Base-by-base conservation (phyloP, 2,113 vertebrate genomes). In the Pongo abelii region DNA sequence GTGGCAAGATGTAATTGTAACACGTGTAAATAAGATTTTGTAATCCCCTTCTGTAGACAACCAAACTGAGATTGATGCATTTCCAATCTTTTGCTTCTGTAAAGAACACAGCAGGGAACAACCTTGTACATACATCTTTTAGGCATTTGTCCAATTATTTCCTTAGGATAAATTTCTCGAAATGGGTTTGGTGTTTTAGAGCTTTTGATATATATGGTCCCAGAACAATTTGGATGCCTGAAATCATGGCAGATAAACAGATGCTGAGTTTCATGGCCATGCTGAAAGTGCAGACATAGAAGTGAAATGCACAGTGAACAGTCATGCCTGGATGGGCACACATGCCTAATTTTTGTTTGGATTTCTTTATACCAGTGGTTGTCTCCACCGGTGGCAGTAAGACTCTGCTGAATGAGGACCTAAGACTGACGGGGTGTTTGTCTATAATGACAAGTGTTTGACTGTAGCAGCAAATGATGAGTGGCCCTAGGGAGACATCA, bases 391-490 rank as follows among this genome's bases (percentile, higher is more conserved):
- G 97, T 97, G 95, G 92, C 96, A 92, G 52, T 87, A 97, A 98
- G 98, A 98, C 96, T 97, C 93, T 77, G 98, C 98, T 98, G 98
- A 98, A 98, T 98, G 98, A 98, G 98, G 95, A 97, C 89, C 92
- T 97, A 97, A 98, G 98, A 98, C 94, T 98, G 98, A 98, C 96
- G 52, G 97, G 92, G 95, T 98, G 98, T 98, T 99, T 98, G 98
- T 98, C 97, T 98, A 91, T 98, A 98, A 98, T 99, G 99, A 98
- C 98, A 99, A 98, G 98, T 98, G 98, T 97, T 98, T 98, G 98
- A 98, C 98, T 98, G 95, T 98, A 98, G 96, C 97, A 96, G 98
- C 98, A 98, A 98, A 98, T 98, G 98, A 99, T 99, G 98, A 98
- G 98, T 67, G 89, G 98, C 99, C 98, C 98, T 95, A 97, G 98